A percentile compares a stretch with the other conserved stretches of the same genome.
Conservation (phyloP, 2,888 invertebrate species). For the Perizoma affinitatum region DNA sequence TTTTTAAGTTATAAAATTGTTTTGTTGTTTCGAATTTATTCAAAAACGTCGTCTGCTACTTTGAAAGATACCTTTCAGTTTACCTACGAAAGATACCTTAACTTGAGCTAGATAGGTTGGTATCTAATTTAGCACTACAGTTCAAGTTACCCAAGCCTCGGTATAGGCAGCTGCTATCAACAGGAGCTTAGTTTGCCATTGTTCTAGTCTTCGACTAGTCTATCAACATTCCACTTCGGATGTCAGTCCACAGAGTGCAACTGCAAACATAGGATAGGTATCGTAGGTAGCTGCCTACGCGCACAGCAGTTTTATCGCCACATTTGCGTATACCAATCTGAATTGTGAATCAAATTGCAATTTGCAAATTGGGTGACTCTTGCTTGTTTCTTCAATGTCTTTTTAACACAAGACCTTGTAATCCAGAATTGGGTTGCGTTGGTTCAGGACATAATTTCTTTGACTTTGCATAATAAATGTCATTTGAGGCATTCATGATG, state of each 20-base stretch:
- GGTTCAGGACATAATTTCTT: neutral
- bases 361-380: slow-evolving; percentile 14
- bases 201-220: slow-evolving; percentile 61
- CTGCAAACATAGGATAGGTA: slow-evolving; percentile 42
- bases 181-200: slow-evolving; percentile 52
- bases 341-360: slow-evolving; percentile 36
- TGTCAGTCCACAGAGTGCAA: slow-evolving; percentile 48
- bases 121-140: slow-evolving; percentile 20
- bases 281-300: slow-evolving; percentile 34
- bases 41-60: too few species aligned
- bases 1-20: too few species aligned
- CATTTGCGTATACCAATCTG: slow-evolving; percentile 40
- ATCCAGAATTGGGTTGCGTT: slow-evolving; percentile 6
- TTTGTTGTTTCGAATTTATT: too few species aligned
- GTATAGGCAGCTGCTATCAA: slow-evolving; percentile 42
- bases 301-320: slow-evolving; percentile 42
- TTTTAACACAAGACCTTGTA: slow-evolving; percentile 2
- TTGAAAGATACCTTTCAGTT: too few species aligned
- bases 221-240: slow-evolving; percentile 60
- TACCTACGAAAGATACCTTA: too few species aligned
- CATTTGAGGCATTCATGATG: neutral
- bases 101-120: neutral
- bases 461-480: too few species aligned
- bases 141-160: slow-evolving; percentile 37
- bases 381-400: slow-evolving; percentile 16